These are phyloP conservation scores for Dissostichus mawsoni DNA, from an alignment of 2,113 vertebrate genomes.

Conservation along the genomic window DNA sequence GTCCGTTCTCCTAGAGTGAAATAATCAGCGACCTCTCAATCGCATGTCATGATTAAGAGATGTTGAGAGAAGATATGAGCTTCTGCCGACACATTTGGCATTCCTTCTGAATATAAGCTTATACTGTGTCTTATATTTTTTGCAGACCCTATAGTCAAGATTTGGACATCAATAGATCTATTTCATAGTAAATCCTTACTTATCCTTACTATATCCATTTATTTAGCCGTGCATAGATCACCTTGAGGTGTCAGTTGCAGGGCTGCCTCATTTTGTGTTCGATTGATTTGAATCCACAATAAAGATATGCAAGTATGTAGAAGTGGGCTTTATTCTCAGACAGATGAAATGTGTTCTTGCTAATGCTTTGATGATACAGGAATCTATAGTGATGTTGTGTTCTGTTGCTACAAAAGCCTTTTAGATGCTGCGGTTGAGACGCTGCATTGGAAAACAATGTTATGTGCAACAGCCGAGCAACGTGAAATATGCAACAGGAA, in stretches of 20 bases:
- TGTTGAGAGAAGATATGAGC: too few relatives aligned
- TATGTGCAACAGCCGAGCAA: neutral
- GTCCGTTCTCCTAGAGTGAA: too few relatives aligned
- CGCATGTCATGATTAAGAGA: too few relatives aligned
- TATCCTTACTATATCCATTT: neutral
- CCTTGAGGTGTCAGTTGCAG: slow-evolving; percentile 25
- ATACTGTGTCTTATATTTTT: too few relatives aligned
- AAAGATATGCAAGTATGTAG: neutral
- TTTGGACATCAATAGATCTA: too few relatives aligned
- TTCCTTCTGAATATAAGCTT: too few relatives aligned
- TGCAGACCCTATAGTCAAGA: too few relatives aligned
- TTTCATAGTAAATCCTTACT: too few relatives aligned
- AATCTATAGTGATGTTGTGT: too few relatives aligned
- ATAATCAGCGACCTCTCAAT: too few relatives aligned
- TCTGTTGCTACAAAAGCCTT: neutral
- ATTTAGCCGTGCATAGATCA: slow-evolving; percentile 24
- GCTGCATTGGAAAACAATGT: neutral
- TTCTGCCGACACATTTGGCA: too few relatives aligned
- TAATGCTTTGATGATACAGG: neutral
- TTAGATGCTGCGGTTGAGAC: neutral
- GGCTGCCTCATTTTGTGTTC: slow-evolving; percentile 3
- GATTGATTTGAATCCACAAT: neutral
- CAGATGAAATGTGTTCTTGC: neutral
- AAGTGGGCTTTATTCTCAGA: neutral
- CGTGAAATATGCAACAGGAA: neutral